These are phyloP conservation scores for Pyrgilauda ruficollis DNA, from an alignment of 2,113 vertebrate species.

Conservation along the genomic window DNA sequence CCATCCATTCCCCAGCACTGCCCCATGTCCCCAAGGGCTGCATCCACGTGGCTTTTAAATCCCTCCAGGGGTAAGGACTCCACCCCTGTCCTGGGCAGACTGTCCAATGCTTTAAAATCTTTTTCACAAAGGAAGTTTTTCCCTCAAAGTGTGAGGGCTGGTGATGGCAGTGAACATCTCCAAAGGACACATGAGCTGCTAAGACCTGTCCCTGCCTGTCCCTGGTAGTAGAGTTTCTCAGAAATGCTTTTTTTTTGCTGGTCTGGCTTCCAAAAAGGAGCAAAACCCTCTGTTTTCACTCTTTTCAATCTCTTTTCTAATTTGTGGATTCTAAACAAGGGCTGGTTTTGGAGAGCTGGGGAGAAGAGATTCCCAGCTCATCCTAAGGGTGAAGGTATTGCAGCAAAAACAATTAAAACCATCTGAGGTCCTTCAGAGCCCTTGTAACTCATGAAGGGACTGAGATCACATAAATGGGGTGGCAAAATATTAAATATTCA, in stretches of 20 bases:
- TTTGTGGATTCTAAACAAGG: not conserved
- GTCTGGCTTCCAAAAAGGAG: not conserved
- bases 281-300: not conserved
- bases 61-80: no score
- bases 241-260: not conserved
- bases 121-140: not conserved
- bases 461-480: not conserved
- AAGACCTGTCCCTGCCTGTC: no score
- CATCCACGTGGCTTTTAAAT: rapidly evolving
- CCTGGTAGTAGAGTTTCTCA: not conserved
- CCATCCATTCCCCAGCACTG: not conserved
- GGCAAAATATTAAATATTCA: not conserved
- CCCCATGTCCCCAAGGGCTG: not conserved
- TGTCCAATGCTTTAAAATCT: not conserved
- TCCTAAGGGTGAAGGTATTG: not conserved
- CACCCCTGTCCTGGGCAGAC: not conserved
- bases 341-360: not conserved
- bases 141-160: not conserved
- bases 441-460: not conserved
- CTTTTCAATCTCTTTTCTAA: not conserved
- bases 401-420: not conserved
- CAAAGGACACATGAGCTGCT: rapidly evolving
- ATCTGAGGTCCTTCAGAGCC: not conserved
- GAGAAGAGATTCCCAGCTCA: not conserved
- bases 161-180: not conserved